Evolutionary conservation across 2,888 invertebrate species (phyloP).

Genomic region (Drosophila limbata): DNA sequence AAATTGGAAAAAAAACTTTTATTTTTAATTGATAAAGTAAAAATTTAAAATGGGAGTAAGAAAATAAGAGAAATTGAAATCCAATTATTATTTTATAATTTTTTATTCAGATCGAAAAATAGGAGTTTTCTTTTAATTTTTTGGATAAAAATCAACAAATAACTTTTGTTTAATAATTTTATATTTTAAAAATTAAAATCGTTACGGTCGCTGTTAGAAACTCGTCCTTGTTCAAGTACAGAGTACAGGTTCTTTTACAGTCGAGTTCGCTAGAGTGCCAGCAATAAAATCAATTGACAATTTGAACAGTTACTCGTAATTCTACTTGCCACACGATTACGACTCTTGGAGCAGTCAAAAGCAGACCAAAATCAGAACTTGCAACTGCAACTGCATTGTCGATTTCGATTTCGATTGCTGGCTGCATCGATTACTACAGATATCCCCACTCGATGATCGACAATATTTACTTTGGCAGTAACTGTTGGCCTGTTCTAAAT

Average conservation of each 20-base stretch:
- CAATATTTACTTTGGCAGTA: background rate
- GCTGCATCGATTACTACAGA: slow-evolving; percentile 33
- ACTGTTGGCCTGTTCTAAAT: slow-evolving; percentile 65
- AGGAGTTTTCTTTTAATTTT: no score
- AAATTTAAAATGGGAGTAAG: no score
- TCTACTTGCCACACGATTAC: slow-evolving; percentile 69
- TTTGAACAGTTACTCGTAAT: slow-evolving; percentile 59
- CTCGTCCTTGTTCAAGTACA: no score
- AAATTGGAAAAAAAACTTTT: no score
- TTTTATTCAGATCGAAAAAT: no score
- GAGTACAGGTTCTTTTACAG: background rate
- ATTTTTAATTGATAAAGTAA: no score
- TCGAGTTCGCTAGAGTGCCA: background rate
- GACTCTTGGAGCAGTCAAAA: slow-evolving; percentile 25
- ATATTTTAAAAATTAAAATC: no score
- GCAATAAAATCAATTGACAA: slow-evolving; percentile 65
- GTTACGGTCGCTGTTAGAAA: no score
- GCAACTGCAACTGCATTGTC: slow-evolving; percentile 30
- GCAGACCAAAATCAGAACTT: slow-evolving; percentile 39
- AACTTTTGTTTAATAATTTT: no score
- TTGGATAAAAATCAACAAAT: no score
- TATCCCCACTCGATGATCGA: background rate
- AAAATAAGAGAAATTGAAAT: no score
- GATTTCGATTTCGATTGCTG: slow-evolving; percentile 35
- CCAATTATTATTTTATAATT: no score